phyloP scores from a whole-genome alignment of 1,140 invertebrate species.

The Phenacoccus solenopsis region DNA sequence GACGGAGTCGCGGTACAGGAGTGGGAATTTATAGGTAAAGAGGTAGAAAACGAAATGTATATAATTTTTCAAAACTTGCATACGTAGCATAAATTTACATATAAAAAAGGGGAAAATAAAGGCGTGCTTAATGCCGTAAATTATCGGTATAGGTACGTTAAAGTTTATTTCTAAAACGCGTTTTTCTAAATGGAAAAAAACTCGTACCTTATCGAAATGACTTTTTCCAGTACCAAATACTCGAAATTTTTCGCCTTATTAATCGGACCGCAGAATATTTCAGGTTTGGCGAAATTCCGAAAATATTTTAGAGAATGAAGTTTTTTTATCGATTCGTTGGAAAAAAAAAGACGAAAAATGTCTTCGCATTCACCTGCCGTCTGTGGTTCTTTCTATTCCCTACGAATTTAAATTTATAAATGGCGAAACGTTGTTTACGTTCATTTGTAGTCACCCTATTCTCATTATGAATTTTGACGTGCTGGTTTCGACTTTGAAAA shows the following conservation, averaged over 20 bases:
- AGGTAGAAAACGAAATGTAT: background rate
- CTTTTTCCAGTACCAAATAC: no score
- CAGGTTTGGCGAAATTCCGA: no score
- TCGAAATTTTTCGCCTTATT: no score
- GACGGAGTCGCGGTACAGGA: no score
- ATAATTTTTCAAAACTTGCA: conserved; percentile 3
- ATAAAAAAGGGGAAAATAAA: background rate
- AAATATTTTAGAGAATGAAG: no score
- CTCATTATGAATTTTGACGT: background rate
- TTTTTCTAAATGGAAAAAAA: background rate
- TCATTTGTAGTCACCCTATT: background rate
- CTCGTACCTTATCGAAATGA: background rate
- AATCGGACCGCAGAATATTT: no score
- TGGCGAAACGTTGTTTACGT: background rate
- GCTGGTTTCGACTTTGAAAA: conserved; percentile 1
- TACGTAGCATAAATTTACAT: background rate
- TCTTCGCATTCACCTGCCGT: no score
- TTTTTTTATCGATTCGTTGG: no score
- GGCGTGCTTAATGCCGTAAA: background rate
- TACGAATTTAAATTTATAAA: no score
- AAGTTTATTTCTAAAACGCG: background rate
- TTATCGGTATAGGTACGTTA: no score
- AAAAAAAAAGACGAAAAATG: no score
- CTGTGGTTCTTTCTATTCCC: no score
- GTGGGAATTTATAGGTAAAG: background rate